Conservation (phyloP, 2,797 vertebrate genomes). For the Pitangus sulphuratus region DNA sequence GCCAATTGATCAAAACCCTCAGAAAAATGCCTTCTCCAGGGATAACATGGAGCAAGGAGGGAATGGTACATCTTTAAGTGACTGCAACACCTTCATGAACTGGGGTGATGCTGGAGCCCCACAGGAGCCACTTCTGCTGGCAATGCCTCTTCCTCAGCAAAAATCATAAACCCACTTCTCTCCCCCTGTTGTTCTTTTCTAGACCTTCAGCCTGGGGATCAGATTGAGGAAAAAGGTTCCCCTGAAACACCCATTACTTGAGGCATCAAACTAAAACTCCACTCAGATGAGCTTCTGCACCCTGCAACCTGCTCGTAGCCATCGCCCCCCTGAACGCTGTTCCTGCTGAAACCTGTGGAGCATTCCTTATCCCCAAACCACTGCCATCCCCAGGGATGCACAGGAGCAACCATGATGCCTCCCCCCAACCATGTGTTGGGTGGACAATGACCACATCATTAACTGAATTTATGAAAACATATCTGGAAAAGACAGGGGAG, state of each 20-base stretch:
- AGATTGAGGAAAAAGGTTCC: neutral
- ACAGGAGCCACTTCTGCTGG: neutral
- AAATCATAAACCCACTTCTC: neutral
- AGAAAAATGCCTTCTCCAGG: neutral
- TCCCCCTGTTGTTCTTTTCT: neutral
- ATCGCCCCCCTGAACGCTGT: neutral
- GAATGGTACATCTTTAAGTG: neutral
- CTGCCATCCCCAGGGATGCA: accelerated
- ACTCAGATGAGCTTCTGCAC: neutral
- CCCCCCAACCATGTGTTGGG: neutral
- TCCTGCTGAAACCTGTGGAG: neutral
- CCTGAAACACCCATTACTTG: neutral
- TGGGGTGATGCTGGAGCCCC: neutral
- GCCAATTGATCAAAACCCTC: neutral
- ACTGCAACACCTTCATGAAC: neutral
- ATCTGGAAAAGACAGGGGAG: neutral
- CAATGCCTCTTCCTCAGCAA: neutral
- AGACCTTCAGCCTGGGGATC: neutral
- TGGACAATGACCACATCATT: accelerated
- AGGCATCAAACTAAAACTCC: neutral
- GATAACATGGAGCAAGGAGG: neutral
- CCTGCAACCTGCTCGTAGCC: neutral
- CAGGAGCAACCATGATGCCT: neutral
- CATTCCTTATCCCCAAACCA: accelerated
- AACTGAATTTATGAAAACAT: neutral